Conservation (phyloP, 2,797 vertebrate species). For the Poliocrania exsul region DNA sequence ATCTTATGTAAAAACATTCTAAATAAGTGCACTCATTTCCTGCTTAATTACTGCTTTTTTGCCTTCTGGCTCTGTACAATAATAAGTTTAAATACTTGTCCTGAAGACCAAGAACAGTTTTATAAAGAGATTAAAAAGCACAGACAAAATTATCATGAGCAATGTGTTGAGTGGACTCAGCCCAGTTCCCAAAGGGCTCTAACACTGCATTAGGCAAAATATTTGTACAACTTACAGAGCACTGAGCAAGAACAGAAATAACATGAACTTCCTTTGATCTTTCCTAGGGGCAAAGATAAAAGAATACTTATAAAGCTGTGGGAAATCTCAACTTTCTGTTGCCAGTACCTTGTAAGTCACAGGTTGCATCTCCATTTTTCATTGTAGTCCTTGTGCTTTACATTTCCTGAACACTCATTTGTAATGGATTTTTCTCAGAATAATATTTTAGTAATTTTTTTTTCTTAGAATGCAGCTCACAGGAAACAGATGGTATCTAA, state of each 20-base stretch:
- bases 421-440: neutral
- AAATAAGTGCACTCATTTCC: neutral
- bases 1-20: neutral
- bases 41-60: neutral
- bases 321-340: neutral
- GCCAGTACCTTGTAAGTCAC: neutral
- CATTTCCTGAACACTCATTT: neutral
- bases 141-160: neutral
- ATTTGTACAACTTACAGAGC: constrained; percentile 20
- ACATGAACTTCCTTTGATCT: neutral
- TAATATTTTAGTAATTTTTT: neutral
- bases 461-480: neutral
- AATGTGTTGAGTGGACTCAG: neutral
- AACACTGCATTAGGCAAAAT: constrained; percentile 33
- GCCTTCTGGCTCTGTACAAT: neutral
- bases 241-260: neutral
- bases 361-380: neutral
- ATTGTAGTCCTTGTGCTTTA: neutral
- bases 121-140: neutral
- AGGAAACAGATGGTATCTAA: neutral
- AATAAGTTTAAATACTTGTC: neutral
- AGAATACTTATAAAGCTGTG: neutral
- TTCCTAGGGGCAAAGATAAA: neutral
- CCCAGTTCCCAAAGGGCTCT: neutral
- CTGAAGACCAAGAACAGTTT: neutral